Evolutionary conservation across 1,140 invertebrate species (phyloP).

Genomic region (Drosophila setifemur): DNA sequence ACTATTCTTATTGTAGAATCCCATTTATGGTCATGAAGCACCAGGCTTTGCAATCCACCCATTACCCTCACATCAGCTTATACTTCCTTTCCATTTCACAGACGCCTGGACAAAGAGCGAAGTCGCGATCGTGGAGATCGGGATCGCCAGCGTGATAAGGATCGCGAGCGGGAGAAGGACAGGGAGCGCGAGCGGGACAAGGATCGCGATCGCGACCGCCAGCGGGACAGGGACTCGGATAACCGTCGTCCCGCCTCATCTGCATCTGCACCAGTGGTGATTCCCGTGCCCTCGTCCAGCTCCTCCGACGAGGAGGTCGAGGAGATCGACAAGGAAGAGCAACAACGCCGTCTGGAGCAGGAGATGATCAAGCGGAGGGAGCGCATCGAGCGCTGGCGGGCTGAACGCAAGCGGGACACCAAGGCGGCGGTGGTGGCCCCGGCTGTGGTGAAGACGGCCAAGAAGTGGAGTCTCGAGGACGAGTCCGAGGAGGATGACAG

Average conservation of each 20-base stretch:
- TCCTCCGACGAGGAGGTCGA: constrained; percentile 61
- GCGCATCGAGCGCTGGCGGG: constrained; percentile 95
- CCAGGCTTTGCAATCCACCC: too few relatives aligned
- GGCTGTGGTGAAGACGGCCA: constrained; percentile 83
- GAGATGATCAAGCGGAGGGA: constrained; percentile 98
- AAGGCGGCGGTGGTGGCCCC: constrained; percentile 64
- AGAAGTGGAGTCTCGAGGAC: constrained; percentile 96
- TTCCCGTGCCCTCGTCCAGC: constrained; percentile 60
- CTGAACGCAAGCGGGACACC: constrained; percentile 91
- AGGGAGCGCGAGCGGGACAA: constrained; percentile 79
- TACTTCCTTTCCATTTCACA: background rate
- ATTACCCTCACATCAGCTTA: background rate
- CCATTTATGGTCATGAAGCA: too few relatives aligned
- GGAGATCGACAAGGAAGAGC: constrained; percentile 86
- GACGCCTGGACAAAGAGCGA: constrained; percentile 82
- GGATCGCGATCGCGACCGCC: constrained; percentile 50
- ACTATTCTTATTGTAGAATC: too few relatives aligned
- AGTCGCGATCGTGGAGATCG: constrained; percentile 76
- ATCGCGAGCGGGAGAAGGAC: constrained; percentile 73
- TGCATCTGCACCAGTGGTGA: constrained; percentile 30
- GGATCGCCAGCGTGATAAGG: constrained; percentile 69
- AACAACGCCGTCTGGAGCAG: constrained; percentile 93
- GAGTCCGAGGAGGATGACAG: constrained; percentile 89
- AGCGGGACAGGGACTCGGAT: constrained; percentile 52
- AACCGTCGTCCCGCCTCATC: constrained; percentile 29